Evolutionary conservation across 2,113 vertebrate genomes (phyloP).

Genomic region (Tragelaphus imberbis): DNA sequence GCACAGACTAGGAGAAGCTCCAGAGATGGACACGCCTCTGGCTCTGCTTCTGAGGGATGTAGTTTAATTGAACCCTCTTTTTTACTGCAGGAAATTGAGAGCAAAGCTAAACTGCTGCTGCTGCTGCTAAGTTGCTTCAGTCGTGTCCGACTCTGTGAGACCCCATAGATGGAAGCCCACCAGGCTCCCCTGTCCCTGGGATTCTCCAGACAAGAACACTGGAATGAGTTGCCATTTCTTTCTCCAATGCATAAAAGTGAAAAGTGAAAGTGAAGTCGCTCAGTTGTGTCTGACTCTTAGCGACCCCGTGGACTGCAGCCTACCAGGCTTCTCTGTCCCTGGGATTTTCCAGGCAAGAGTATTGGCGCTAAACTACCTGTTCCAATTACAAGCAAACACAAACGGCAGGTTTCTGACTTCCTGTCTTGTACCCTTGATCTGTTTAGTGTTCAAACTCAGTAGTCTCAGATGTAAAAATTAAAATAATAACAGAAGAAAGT

Average conservation of each 20-base stretch:
- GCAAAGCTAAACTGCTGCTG: not conserved
- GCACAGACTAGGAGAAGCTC: not conserved
- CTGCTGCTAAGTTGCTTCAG: no score
- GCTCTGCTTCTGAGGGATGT: not conserved
- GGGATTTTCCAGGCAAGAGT: no score
- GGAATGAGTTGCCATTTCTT: no score
- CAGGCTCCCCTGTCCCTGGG: no score
- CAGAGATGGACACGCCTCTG: fast-evolving
- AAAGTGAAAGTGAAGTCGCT: no score
- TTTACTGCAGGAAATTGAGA: not conserved
- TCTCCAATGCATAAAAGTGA: no score
- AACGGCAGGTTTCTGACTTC: not conserved
- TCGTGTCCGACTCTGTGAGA: no score
- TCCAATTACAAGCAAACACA: not conserved
- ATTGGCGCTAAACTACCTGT: not conserved
- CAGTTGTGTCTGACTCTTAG: no score
- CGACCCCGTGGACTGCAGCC: no score
- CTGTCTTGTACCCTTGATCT: not conserved
- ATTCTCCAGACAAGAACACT: no score
- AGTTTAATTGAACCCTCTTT: not conserved
- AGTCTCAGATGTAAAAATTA: not conserved
- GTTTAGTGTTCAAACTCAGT: not conserved
- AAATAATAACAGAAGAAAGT: not conserved
- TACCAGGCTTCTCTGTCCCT: no score
- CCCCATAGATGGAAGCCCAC: no score